Evolutionary conservation across 2,888 invertebrate species (phyloP).

Genomic region (Atrina japonica): DNA sequence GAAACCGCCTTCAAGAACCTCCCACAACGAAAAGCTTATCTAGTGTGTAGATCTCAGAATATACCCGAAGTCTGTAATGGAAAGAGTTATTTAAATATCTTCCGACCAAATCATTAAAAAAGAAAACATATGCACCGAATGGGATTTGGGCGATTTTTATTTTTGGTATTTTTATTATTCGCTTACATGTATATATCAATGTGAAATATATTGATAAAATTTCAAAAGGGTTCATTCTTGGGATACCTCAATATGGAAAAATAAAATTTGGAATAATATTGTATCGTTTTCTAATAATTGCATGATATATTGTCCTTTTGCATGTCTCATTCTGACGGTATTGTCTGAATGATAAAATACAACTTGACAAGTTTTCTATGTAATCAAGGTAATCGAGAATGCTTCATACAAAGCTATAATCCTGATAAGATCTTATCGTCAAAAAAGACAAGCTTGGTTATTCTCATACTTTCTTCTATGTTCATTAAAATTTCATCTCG

Average conservation of each 20-base stretch:
- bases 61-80: too few species aligned
- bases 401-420: background rate
- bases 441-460: conserved; percentile 7
- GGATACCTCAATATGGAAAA: background rate
- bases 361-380: conserved; percentile 14
- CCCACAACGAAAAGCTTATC: too few species aligned
- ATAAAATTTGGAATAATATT: conserved; percentile 1
- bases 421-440: conserved; percentile 22
- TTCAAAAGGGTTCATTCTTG: too few species aligned
- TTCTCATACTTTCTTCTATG: conserved; percentile 16
- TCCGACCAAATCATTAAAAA: too few species aligned
- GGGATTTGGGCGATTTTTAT: too few species aligned
- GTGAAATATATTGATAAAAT: too few species aligned
- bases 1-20: too few species aligned
- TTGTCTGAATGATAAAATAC: background rate
- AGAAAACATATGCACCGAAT: too few species aligned
- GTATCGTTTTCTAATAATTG: conserved; percentile 18
- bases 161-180: too few species aligned
- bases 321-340: background rate
- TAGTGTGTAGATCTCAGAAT: too few species aligned
- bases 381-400: background rate
- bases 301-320: conserved; percentile 21
- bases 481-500: conserved; percentile 39
- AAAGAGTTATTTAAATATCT: too few species aligned
- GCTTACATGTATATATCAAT: too few species aligned